phyloP scores from a whole-genome alignment of 2,113 vertebrate genomes.

The Ranitomeya variabilis region DNA sequence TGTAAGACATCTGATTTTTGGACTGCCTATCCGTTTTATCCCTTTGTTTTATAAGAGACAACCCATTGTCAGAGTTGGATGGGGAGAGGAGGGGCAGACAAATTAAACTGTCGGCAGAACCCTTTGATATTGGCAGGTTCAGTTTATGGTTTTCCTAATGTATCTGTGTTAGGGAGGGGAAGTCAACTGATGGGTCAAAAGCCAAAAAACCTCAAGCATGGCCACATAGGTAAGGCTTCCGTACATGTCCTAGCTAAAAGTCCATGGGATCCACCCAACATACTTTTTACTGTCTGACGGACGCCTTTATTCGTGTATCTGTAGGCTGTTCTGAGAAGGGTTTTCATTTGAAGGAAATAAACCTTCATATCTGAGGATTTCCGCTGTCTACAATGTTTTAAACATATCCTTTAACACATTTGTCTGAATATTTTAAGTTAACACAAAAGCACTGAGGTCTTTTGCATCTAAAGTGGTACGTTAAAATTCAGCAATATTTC shows the following conservation, averaged over 20 bases:
- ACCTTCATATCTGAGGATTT: neutral
- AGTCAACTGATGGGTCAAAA: too few relatives aligned
- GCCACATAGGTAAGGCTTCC: too few relatives aligned
- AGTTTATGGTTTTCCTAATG: too few relatives aligned
- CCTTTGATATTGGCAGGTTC: too few relatives aligned
- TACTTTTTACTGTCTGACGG: neutral
- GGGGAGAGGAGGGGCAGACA: too few relatives aligned
- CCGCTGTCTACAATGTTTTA: neutral
- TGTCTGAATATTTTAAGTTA: conserved; percentile 6
- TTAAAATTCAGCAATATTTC: conserved; percentile 26
- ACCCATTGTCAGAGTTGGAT: too few relatives aligned
- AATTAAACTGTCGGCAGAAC: too few relatives aligned
- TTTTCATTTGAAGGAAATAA: neutral
- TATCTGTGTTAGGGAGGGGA: too few relatives aligned
- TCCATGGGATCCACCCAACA: neutral
- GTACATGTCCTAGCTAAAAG: neutral
- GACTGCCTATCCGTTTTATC: too few relatives aligned
- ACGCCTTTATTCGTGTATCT: neutral
- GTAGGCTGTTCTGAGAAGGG: neutral
- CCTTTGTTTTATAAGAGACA: too few relatives aligned
- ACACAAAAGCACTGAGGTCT: neutral
- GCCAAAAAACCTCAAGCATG: too few relatives aligned
- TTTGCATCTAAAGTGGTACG: neutral
- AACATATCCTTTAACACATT: conserved; percentile 7
- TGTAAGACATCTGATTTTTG: too few relatives aligned